These are phyloP conservation scores for Hippocampus mohnikei DNA, from an alignment of 2,113 vertebrate genomes.

Conservation along the genomic window DNA sequence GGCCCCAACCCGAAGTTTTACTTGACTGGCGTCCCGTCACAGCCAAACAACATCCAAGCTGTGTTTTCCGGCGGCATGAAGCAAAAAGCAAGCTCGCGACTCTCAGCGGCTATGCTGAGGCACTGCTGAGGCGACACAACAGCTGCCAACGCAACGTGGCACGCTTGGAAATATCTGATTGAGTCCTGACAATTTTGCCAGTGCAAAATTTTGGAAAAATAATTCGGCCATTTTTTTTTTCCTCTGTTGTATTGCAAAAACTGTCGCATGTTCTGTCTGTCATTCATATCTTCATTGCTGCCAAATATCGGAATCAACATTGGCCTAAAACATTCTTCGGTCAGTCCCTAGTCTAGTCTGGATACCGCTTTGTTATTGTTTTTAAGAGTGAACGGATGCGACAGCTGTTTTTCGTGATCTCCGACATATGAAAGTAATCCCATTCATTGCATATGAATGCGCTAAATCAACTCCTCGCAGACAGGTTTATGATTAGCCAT, in stretches of 20 bases:
- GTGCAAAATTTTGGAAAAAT: too few species aligned
- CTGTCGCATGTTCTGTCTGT: too few species aligned
- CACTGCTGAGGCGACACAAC: constrained; percentile 45
- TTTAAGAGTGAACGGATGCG: too few species aligned
- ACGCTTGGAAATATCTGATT: constrained; percentile 55
- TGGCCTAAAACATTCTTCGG: too few species aligned
- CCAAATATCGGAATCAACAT: too few species aligned
- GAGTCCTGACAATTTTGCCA: constrained; percentile 28
- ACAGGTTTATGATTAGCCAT: background rate
- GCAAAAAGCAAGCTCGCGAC: constrained; percentile 39
- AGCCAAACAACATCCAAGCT: constrained; percentile 25
- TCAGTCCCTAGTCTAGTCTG: too few species aligned
- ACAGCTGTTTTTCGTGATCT: background rate
- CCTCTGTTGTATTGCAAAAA: too few species aligned
- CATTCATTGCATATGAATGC: background rate
- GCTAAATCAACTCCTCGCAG: constrained; percentile 1
- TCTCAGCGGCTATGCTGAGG: constrained; percentile 47
- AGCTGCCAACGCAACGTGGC: constrained; percentile 53
- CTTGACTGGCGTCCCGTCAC: background rate
- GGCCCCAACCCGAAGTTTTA: too few species aligned
- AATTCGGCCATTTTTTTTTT: too few species aligned
- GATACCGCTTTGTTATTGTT: background rate
- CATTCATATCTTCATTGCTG: too few species aligned
- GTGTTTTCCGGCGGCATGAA: constrained; percentile 47
- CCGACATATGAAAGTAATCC: constrained; percentile 10